Evolutionary conservation across 2,797 vertebrate species (phyloP).

Genomic region (Basileuterus tristriatus): DNA sequence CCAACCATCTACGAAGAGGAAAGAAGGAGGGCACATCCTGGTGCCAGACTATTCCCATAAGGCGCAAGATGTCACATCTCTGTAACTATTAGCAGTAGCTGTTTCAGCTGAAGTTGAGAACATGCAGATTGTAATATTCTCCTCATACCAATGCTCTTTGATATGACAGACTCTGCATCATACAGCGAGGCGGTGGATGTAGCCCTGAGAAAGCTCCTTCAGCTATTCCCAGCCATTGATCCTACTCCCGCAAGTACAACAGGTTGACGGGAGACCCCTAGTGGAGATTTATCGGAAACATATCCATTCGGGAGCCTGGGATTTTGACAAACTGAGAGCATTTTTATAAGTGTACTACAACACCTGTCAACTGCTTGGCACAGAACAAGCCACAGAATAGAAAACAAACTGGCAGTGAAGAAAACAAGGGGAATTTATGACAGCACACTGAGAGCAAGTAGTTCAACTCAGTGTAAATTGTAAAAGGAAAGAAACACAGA

Average conservation of each 20-base stretch:
- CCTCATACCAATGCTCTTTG: neutral
- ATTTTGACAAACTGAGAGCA: neutral
- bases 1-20: neutral
- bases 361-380: neutral
- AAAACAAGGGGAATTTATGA: neutral
- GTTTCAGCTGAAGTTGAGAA: neutral
- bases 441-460: neutral
- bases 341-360: neutral
- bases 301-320: neutral
- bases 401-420: neutral
- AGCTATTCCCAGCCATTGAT: neutral
- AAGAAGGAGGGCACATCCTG: neutral
- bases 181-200: neutral
- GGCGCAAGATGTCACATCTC: neutral
- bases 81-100: neutral
- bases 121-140: neutral
- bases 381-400: neutral
- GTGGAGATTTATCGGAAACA: neutral
- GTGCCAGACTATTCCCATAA: neutral
- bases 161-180: neutral
- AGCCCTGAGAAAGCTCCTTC: neutral
- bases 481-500: neutral
- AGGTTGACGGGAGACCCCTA: slow-evolving; percentile 8
- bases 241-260: rapidly evolving
- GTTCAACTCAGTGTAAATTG: neutral